These are phyloP conservation scores for Drosophila birchii DNA, from an alignment of 2,888 invertebrate genomes.

Conservation along the genomic window DNA sequence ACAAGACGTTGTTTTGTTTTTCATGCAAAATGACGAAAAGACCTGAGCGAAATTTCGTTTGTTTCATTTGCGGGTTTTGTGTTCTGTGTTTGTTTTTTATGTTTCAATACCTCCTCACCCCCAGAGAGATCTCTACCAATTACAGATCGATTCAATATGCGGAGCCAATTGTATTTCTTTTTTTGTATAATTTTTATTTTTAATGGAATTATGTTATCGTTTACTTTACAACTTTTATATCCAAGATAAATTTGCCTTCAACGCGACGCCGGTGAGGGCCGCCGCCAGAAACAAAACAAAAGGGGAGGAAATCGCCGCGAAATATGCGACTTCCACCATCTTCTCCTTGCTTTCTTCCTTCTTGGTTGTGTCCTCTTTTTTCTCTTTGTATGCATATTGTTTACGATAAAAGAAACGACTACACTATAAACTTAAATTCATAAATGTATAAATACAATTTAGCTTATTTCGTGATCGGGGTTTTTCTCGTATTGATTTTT, in stretches of 20 bases:
- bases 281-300: slow-evolving; percentile 29
- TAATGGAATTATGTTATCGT: slow-evolving; percentile 77
- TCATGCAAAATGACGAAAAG: slow-evolving; percentile 66
- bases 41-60: slow-evolving; percentile 78
- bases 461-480: slow-evolving; percentile 23
- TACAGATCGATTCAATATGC: slow-evolving; percentile 35
- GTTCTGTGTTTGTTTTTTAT: slow-evolving; percentile 20
- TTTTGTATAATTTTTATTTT: slow-evolving; percentile 59
- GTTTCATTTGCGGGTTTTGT: slow-evolving; percentile 46
- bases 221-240: slow-evolving; percentile 68
- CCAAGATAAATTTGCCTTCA: slow-evolving; percentile 50
- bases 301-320: slow-evolving; percentile 5
- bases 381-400: slow-evolving; percentile 48
- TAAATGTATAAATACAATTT: slow-evolving; percentile 70
- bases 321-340: slow-evolving; percentile 10
- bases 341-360: slow-evolving; percentile 12
- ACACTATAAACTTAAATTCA: slow-evolving; percentile 75
- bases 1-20: slow-evolving; percentile 6
- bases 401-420: slow-evolving; percentile 68
- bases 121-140: slow-evolving; percentile 7
- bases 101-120: neutral
- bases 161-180: slow-evolving; percentile 13
- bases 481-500: slow-evolving; percentile 28
- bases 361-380: slow-evolving; percentile 29
- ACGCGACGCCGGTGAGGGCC: slow-evolving; percentile 11